phyloP scores from a whole-genome alignment of 2,113 vertebrate species.

The Lophochroa leadbeateri region DNA sequence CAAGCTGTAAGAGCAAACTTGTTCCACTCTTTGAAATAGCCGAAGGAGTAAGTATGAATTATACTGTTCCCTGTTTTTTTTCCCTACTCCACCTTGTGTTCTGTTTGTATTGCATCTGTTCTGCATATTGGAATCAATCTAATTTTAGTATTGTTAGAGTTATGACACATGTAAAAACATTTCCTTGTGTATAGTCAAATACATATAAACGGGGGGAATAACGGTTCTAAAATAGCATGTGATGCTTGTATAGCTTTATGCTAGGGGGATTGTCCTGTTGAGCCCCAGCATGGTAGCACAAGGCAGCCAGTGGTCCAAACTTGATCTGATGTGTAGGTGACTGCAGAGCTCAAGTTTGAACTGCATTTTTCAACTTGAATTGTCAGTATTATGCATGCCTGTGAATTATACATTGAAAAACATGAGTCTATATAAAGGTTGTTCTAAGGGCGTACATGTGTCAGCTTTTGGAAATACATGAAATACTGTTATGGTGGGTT shows the following conservation, averaged over 20 bases:
- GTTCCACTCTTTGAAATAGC: conserved; percentile 88
- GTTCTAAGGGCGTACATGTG: rapidly evolving
- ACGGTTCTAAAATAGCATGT: background rate
- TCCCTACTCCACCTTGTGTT: background rate
- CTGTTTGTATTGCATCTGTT: background rate
- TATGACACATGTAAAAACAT: no score
- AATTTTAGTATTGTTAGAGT: no score
- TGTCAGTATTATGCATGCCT: background rate
- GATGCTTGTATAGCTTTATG: background rate
- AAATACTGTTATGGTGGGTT: background rate
- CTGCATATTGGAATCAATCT: no score
- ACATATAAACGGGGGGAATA: background rate
- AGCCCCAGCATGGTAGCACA: background rate
- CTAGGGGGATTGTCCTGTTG: background rate
- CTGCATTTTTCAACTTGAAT: background rate
- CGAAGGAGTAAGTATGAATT: conserved; percentile 87
- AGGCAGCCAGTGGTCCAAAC: background rate
- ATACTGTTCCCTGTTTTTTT: background rate
- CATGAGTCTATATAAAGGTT: rapidly evolving
- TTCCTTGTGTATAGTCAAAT: background rate
- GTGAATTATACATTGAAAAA: background rate
- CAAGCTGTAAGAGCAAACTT: conserved; percentile 87
- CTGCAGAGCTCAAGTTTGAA: background rate
- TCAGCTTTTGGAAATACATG: background rate
- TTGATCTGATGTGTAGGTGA: background rate